phyloP scores from a whole-genome alignment of 2,888 invertebrate species.

The Tholera decimalis region DNA sequence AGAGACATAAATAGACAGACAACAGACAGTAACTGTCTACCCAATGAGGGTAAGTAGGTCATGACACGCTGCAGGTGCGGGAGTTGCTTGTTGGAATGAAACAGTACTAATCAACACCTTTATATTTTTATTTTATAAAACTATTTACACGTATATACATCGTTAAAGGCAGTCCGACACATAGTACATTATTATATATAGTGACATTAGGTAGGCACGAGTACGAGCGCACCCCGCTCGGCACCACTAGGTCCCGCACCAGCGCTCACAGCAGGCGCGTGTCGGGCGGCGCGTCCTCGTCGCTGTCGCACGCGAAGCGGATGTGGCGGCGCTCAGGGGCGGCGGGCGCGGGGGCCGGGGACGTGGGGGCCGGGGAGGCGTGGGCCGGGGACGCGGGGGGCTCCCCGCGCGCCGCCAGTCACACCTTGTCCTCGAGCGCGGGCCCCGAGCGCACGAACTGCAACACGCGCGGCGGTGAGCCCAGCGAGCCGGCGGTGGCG shows the following conservation, averaged over 20 bases:
- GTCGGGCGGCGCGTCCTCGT: conserved; percentile 84
- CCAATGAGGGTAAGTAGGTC: conserved; percentile 14
- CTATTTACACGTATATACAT: conserved; percentile 71
- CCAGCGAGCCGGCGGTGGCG: conserved; percentile 23
- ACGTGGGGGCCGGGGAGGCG: conserved; percentile 53
- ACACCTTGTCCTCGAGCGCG: conserved; percentile 96
- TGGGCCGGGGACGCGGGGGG: conserved; percentile 56
- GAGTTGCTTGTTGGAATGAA: conserved; percentile 36
- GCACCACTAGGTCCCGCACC: no score
- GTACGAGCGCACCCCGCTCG: no score
- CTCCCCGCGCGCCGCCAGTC: conserved; percentile 92
- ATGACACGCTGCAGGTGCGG: not conserved
- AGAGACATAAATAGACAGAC: conserved; percentile 16
- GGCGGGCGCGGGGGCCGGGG: conserved; percentile 44
- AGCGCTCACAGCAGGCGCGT: conserved; percentile 79
- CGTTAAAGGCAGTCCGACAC: not conserved
- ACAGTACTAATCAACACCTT: conserved; percentile 64
- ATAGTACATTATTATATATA: no score
- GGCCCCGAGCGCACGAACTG: conserved; percentile 96
- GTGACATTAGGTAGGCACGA: no score
- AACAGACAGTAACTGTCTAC: not conserved
- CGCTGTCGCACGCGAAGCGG: conserved; percentile 87
- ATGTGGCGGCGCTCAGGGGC: conserved; percentile 73
- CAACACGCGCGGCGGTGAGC: conserved; percentile 75
- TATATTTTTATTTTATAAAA: conserved; percentile 74